Base-by-base conservation (phyloP, 2,113 vertebrate species). In the Nycticebus coucang region DNA sequence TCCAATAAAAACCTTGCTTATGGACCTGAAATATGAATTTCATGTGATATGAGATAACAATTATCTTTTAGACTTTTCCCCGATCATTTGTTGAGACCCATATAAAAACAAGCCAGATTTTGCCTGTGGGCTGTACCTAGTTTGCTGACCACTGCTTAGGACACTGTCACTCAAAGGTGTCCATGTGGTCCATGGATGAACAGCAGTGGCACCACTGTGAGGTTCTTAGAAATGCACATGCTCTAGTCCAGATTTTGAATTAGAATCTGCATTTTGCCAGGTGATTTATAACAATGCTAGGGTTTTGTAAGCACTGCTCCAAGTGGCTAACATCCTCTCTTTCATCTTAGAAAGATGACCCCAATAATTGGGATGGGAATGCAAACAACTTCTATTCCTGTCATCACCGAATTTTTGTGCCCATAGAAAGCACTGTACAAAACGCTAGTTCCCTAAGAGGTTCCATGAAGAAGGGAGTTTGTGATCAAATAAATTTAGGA, bases 141-240 rank as follows among this genome's bases (percentile, higher is more conserved):
- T 41, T 18, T 35, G 30, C 24, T 45, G 12, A 45, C 8, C 15
- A 14, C 17, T 55, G 15, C 8, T 87, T 53, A 21, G 19, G 21
- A 64, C 17, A 6, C 45, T 55, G 37, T 15, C 53, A 59, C 50
- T 59, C 19, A 4, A 35, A 30, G 12, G n/a, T 6, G 15, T 5
- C 14, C 62, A 3, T 9, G 4, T 17, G 71, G 50, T 26, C 62
- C 13, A 7, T 57, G 8, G 2, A 12, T 9, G 26, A 66, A n/a
- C 0, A 7, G 24, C 50, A 22, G 9, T 24, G 35, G 4, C 8
- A 7, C 75, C 1, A 12, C 12, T 28, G 18, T 45, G 14, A 9
- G 7, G 21, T 33, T 5, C 4, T 41, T 59, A 66, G 60, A 59
- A 53, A 86, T 18, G 13, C 3, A 66, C 7, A 30, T 41, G 26